Base-by-base conservation (phyloP, 2,797 vertebrate species). In the Ammospiza maritima region DNA sequence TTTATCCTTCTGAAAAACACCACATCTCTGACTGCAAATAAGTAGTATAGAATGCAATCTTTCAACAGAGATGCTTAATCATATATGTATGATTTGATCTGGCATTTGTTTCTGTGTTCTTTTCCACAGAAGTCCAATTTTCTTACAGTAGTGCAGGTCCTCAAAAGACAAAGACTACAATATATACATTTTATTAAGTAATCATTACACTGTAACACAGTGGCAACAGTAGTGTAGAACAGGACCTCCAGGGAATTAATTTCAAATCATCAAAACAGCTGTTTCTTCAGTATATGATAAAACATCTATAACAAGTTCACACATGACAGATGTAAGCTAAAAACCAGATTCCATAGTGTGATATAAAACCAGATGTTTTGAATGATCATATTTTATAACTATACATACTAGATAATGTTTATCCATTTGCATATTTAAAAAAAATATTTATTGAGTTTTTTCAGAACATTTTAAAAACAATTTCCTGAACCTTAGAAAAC, bases 241-340 rank as follows among this genome's bases (percentile, higher is more conserved):
- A 85, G 61, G 84, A 85, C 47, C 98, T 96, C 97, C 62, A 96
- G 98, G 97, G 98, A 97, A 97, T 98, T 97, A 69, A 97, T 97
- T 98, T 97, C 96, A 97, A 97, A 97, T 96, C 90, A 97, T 78
- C 85, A 89, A 98, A 98, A 96, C 98, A 98, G 98, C 97, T 98
- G 98, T 98, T 98, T 98, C 96, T 97, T 97, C 95, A 95, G 92
- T 97, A 96, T 95, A 97, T 97, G 96, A 97, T 97, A 98, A 98
- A 98, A 98, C 97, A 98, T 98, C 97, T 96, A 97, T 98, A 98
- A 98, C 97, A 98, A 98, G 97, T 98, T 98, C 98, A 98, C 98
- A 98, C 98, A 97, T 98, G 97, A 97, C 98, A 98, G 98, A 98
- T 98, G 98, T 82, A 97, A 97, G 96, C 82, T 97, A 97, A 97